Evolutionary conservation across 2,888 invertebrate species (phyloP), one percentile per base, ranked within the genome.

Genomic region (Amblyjoppa fuscipennis): DNA sequence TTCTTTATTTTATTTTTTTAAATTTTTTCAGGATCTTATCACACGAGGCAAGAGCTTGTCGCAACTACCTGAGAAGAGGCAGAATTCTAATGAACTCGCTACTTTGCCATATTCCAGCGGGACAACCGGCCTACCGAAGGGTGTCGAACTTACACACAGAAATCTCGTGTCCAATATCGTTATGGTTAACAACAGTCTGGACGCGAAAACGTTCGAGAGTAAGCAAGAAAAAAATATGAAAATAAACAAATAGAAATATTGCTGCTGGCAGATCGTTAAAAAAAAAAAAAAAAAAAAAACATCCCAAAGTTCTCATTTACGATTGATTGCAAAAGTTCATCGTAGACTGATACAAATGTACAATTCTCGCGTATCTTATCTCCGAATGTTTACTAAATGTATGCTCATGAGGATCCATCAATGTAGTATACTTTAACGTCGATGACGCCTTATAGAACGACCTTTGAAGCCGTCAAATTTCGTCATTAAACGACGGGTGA

Each of bases 41-140:
- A 83, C 87, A 0, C 91, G 89, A 59, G 94, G 94, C 0, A 93
- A 93, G 85, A 79, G 89, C 0, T 80, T 93, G 20, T 89, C 91
- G 0, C 69, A 70, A 1, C 20, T 92, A 28, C 88, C 92, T 0
- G 7, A 85, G 5, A 80, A 45, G 3, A 69, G 28, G 0, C 73
- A 71, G 38, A 86, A 84, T 3, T 56, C 88, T 0, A 88, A 93
- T 5, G 92, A 94, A 41, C 9, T 92, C 81, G 95, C 94, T 0
- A 88, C 95, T 1, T 90, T 96, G 45, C 96, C 96, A 0, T 96
- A 95, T 91, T 96, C 96, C 20, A 96, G 96, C 88, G 96, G 96
- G 1, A 96, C 96, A 0, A 96, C 96, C 0, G 96, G 96, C 0
- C 91, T 95, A 34, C 95, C 96, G 0, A 96, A 96, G 89, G 95